Base-by-base conservation (phyloP, 2,888 invertebrate genomes). In the Rhagium mordax region DNA sequence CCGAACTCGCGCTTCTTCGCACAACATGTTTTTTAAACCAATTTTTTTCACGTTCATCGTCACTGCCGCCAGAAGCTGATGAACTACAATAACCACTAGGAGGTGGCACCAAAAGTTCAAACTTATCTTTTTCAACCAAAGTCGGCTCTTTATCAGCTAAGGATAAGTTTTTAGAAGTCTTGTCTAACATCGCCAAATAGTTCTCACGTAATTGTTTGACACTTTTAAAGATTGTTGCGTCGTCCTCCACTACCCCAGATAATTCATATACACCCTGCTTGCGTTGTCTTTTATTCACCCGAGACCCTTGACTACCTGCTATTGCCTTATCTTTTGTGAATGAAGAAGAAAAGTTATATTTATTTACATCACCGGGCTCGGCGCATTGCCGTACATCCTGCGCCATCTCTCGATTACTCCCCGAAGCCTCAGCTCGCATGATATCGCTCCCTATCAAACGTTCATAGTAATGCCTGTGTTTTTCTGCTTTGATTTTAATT, bases 1-100 rank as follows among this genome's bases (percentile, higher is more conserved):
- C 90, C 1, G 89, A 88, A 81, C 90, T 90, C 66, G 87, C 89
- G 81, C 89, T 89, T 60, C 81, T 76, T 20, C 86, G 85, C 61
- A 89, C 88, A 65, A 78, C 71, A n/a, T 73, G 72, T 57, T 82
- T 79, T 53, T 76, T 69, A 8, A 57, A 74, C 79, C 79, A 81
- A 62, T 24, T 78, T 69, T 79, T 83, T 15, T 85, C 86, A 6
- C 80, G 80, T 73, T 87, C 87, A 64, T 88, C 87, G 67, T 87
- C 87, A 72, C 87, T 87, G 18, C 83, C 84, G 0, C 84, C 86
- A 4, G 86, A 86, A 18, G 85, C 83, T 3, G 84, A 80, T 7
- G 85, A 85, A 78, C 86, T 87, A 66, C 85, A 86, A 72, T 87
- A 88, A n/a, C 86, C 87, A 73, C 87, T 87, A 0, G 84, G 79